Evolutionary conservation across 2,888 invertebrate genomes (phyloP), one percentile per base, ranked within the genome.

Genomic region (Sepiola atlantica): DNA sequence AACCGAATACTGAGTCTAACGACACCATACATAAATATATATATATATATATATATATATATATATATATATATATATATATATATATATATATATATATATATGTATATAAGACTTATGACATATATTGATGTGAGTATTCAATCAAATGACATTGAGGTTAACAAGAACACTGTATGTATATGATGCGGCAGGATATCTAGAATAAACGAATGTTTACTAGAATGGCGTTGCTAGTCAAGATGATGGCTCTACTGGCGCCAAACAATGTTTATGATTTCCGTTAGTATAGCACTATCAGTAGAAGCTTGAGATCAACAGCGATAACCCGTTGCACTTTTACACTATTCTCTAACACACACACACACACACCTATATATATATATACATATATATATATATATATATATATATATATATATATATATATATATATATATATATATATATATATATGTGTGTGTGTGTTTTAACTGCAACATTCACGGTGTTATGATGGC

Each of bases 231-330:
- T n/a, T 77, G n/a, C 18, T 14, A 77, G 16, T 16, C 14, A 32
- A 21, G 77, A 77, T 77, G 77, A 77, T 77, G 77, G 77, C n/a
- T 77, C 32, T 77, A 16, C 14, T 32, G 77, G 77, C 77, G 77
- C 77, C 77, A 77, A 77, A 77, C n/a, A 77, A 77, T 77, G 77
- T 77, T 77, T 77, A n/a, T n/a, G n/a, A 32, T 77, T 77, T 77
- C 32, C 77, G 16, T 32, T 77, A n/a, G n/a, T 77, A 77, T 77
- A n/a, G n/a, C 14, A 77, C 77, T n/a, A 77, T 77, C 77, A 4
- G n/a, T 77, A n/a, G 77, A n/a, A 77, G n/a, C 16, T n/a, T 77
- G 12, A 77, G 77, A 77, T 77, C n/a, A 32, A 77, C 14, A 77
- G n/a, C n/a, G 77, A 77, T 77, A 77, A 77, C 77, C 77, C 21